Conservation (phyloP, 2,113 vertebrate species). For the Scortum barcoo region DNA sequence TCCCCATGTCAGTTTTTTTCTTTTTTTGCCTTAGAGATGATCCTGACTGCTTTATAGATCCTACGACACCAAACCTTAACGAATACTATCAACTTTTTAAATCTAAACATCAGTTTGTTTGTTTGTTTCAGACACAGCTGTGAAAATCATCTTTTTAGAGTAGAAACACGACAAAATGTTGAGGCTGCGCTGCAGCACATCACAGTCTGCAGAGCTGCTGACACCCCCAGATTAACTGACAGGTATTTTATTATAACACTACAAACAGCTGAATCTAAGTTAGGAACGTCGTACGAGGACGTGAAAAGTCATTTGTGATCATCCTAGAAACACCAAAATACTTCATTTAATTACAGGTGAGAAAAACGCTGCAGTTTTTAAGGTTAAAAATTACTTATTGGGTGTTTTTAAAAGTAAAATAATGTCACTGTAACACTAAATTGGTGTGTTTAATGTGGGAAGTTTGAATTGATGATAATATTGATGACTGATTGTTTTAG, state of each 20-base stretch:
- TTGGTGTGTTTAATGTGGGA: constrained; percentile 53
- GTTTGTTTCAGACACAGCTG: constrained; percentile 9
- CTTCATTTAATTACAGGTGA: neutral
- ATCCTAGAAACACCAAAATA: neutral
- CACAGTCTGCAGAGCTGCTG: neutral
- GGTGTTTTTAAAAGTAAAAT: constrained; percentile 34
- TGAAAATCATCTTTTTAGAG: constrained; percentile 40
- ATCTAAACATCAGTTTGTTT: neutral
- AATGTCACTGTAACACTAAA: constrained; percentile 5
- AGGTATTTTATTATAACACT: constrained; percentile 33
- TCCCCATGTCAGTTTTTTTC: constrained; percentile 25
- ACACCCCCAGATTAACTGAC: neutral
- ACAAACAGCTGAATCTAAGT: constrained; percentile 13
- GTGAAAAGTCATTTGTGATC: neutral
- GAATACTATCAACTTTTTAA: constrained; percentile 17
- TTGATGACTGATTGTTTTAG: neutral
- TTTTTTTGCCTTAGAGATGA: constrained; percentile 26
- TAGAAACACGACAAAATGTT: neutral
- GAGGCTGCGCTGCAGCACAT: constrained; percentile 32
- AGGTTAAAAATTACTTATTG: constrained; percentile 3
- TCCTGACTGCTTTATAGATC: constrained; percentile 3
- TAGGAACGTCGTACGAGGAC: neutral
- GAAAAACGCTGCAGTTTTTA: constrained; percentile 2
- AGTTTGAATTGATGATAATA: constrained; percentile 51
- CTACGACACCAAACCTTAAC: constrained; percentile 16